Percentiles rank a stretch among this genome's conserved stretches.
These are phyloP conservation scores for Xiphophorus hellerii DNA, from an alignment of 2,113 vertebrate species.

Conservation along the genomic window DNA sequence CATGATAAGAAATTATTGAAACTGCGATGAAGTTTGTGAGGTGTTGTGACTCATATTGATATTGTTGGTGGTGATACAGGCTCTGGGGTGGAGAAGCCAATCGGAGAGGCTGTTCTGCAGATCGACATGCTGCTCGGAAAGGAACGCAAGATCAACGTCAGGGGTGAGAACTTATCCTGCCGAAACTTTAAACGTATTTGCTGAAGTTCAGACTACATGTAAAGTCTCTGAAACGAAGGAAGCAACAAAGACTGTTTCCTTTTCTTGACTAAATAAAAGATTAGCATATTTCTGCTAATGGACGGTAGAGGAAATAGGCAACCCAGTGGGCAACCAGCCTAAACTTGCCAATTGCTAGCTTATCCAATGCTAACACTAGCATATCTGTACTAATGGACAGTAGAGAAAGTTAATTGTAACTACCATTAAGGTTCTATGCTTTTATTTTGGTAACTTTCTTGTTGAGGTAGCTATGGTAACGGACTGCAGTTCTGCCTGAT, in stretches of 20 bases:
- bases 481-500: no score
- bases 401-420: no score
- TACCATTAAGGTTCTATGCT: no score
- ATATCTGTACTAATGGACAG: no score
- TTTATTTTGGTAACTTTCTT: no score
- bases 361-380: no score
- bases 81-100: conserved; percentile 89
- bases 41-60: background rate
- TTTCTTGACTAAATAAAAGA: background rate
- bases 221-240: background rate
- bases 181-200: background rate
- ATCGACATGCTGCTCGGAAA: conserved; percentile 91
- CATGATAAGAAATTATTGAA: background rate
- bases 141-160: conserved; percentile 92
- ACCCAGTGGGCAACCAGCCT: no score
- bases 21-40: background rate
- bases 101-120: conserved; percentile 94
- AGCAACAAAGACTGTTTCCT: background rate
- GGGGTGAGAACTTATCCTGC: conserved; percentile 80
- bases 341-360: no score
- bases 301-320: no score
- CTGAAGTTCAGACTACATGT: background rate
- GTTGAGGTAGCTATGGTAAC: no score
- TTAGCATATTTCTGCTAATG: no score
- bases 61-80: conserved; percentile 71